Evolutionary conservation across 2,113 vertebrate species (phyloP).

Genomic region (Vulpes lagopus): DNA sequence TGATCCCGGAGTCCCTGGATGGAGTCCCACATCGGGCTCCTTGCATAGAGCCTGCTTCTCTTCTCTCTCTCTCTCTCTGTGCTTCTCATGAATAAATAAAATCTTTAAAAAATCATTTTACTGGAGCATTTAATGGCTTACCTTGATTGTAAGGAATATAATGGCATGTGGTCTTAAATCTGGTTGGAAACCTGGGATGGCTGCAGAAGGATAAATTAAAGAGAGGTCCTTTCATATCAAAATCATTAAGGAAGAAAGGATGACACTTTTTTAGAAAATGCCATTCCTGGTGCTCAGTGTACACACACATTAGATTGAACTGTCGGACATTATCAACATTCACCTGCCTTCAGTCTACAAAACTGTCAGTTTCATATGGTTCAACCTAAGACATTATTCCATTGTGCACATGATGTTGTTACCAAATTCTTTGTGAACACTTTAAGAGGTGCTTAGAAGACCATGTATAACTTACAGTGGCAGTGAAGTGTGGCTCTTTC

Average conservation of each 20-base stretch:
- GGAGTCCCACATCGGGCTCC: neutral
- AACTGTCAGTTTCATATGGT: neutral
- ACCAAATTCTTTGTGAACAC: neutral
- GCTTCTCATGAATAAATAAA: too few relatives aligned
- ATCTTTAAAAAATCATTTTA: constrained; percentile 1
- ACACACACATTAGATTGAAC: neutral
- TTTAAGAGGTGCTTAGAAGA: neutral
- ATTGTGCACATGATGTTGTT: neutral
- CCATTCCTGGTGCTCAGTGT: too few relatives aligned
- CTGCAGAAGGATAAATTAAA: neutral
- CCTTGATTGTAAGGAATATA: neutral
- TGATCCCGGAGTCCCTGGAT: neutral
- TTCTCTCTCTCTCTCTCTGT: too few relatives aligned
- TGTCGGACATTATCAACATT: neutral
- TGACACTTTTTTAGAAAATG: neutral
- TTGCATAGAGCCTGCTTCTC: too few relatives aligned
- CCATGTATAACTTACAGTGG: neutral
- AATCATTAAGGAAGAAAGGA: neutral
- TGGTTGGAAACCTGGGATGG: neutral
- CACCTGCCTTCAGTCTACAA: neutral
- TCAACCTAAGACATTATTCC: neutral
- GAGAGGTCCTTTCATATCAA: neutral
- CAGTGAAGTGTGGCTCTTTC: neutral
- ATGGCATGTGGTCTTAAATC: neutral
- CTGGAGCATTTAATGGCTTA: neutral